A percentile compares a stretch with the other conserved stretches of the same genome.
Conservation (phyloP, 2,888 invertebrate species). For the Drosophila mercatorum region DNA sequence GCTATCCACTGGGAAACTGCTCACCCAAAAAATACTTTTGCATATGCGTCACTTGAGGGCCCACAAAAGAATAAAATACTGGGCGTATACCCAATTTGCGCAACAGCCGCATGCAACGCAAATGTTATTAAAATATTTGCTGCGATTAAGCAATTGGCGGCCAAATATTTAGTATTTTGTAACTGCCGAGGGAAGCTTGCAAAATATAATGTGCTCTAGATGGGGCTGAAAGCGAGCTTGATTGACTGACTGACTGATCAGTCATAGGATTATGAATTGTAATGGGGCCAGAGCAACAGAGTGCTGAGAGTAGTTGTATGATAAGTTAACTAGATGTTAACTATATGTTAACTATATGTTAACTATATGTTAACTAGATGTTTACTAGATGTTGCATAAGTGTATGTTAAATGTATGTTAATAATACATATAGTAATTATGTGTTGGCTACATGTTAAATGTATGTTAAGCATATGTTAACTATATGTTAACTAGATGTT, state of each 20-base stretch:
- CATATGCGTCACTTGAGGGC: slow-evolving; percentile 62
- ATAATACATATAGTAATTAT: too few relatives aligned
- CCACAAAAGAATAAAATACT: slow-evolving; percentile 46
- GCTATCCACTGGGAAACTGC: background rate
- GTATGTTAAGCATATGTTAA: too few relatives aligned
- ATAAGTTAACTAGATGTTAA: too few relatives aligned
- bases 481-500: too few relatives aligned
- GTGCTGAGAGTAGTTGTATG: too few relatives aligned
- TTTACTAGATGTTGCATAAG: too few relatives aligned
- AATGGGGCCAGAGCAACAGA: too few relatives aligned
- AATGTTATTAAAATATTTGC: slow-evolving; percentile 46
- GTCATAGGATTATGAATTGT: background rate
- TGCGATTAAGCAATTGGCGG: slow-evolving; percentile 30
- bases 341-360: too few relatives aligned
- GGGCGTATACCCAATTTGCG: slow-evolving; percentile 70
- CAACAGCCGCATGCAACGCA: slow-evolving; percentile 4
- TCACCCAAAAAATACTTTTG: slow-evolving; percentile 29
- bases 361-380: too few relatives aligned
- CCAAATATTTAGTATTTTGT: slow-evolving; percentile 33
- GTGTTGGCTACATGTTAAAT: too few relatives aligned
- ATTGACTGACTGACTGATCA: background rate
- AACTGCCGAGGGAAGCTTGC: background rate
- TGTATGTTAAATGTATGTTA: too few relatives aligned
- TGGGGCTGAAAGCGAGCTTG: too few relatives aligned
- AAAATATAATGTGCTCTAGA: background rate